Evolutionary conservation across 1,140 invertebrate genomes (phyloP).

Genomic region (Hirudo medicinalis): DNA sequence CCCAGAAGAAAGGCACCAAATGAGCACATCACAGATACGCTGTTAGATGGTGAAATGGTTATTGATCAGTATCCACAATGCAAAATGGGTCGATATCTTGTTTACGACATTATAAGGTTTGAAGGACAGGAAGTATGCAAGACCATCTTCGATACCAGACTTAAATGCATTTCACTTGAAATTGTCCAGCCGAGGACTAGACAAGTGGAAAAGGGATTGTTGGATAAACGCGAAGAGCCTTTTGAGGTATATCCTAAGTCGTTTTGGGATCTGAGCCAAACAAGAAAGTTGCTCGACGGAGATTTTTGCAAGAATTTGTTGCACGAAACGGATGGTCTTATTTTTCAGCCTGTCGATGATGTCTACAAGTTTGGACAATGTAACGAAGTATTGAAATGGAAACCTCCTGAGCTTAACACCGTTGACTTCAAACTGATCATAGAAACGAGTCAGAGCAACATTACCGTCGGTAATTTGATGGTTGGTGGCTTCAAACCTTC

Average conservation of each 20-base stretch:
- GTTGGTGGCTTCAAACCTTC: not conserved
- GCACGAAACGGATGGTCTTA: constrained; percentile 93
- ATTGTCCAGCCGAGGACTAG: not conserved
- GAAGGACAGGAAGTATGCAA: not conserved
- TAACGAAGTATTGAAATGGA: constrained; percentile 87
- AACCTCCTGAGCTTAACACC: constrained; percentile 79
- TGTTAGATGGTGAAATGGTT: constrained; percentile 67
- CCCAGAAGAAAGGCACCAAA: constrained; percentile 56
- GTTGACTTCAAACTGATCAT: constrained; percentile 82
- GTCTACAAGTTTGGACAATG: constrained; percentile 68
- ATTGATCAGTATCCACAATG: not conserved
- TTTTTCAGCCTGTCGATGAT: constrained; percentile 83
- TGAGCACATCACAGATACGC: constrained; percentile 61
- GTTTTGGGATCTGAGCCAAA: constrained; percentile 5
- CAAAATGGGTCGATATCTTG: not conserved
- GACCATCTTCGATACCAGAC: not conserved
- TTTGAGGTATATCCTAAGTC: not conserved
- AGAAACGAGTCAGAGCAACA: constrained; percentile 36
- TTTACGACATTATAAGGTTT: not conserved
- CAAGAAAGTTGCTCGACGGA: constrained; percentile 55
- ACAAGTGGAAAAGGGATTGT: not conserved
- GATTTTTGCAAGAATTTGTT: constrained; percentile 70
- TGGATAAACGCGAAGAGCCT: not conserved
- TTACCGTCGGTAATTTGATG: not conserved
- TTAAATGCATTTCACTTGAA: constrained; percentile 4